Evolutionary conservation across 2,113 vertebrate genomes (phyloP).

Genomic region (Ophthalmolycus amberensis): DNA sequence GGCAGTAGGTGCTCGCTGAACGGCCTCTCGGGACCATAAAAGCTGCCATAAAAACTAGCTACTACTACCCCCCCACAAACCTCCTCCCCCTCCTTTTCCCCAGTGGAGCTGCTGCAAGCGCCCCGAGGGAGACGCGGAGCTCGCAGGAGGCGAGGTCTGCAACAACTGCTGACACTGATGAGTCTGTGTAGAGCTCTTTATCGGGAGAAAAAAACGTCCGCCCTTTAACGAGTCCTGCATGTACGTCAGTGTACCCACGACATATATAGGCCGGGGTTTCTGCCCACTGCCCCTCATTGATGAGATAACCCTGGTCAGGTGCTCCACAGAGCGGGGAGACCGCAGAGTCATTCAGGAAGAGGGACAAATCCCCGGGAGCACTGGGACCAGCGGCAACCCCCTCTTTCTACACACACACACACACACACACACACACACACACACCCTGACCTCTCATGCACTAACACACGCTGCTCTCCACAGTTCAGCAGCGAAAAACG

Average conservation of each 20-base stretch:
- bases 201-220: not conserved
- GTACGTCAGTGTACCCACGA: not conserved
- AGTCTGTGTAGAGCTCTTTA: not conserved
- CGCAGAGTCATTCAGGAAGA: slow-evolving; percentile 48
- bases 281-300: slow-evolving; percentile 48
- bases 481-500: not conserved
- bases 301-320: slow-evolving; percentile 54
- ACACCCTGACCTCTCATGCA: too few species aligned
- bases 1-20: slow-evolving; percentile 66
- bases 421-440: not conserved
- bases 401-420: not conserved
- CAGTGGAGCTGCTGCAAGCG: slow-evolving; percentile 8
- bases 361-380: slow-evolving; percentile 52
- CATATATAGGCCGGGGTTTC: slow-evolving; percentile 49
- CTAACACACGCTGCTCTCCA: slow-evolving; percentile 7
- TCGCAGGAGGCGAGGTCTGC: slow-evolving; percentile 11
- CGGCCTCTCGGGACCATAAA: slow-evolving; percentile 64
- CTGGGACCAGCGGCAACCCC: slow-evolving; percentile 25
- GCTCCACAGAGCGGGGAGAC: slow-evolving; percentile 28
- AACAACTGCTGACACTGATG: slow-evolving; percentile 19
- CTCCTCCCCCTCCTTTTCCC: not conserved
- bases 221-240: not conserved
- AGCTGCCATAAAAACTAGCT: slow-evolving; percentile 57
- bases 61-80: not conserved
- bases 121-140: slow-evolving; percentile 35